These are phyloP conservation scores for Andrena camellia DNA, from an alignment of 2,888 invertebrate species.

Conservation along the genomic window DNA sequence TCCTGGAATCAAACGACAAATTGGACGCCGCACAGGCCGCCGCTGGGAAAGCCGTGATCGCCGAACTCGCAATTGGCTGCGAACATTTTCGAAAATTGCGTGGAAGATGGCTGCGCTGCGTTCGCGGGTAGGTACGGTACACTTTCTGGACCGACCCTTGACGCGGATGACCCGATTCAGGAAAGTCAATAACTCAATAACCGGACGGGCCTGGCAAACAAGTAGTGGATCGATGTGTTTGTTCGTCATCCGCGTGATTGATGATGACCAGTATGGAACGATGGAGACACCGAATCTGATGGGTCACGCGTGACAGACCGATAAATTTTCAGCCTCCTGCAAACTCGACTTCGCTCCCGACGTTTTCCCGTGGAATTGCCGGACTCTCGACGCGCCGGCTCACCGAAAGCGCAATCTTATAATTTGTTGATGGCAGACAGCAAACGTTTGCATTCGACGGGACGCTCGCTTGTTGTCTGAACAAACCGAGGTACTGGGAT, in stretches of 20 bases:
- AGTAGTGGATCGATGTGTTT: slow-evolving; percentile 60
- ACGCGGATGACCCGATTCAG: slow-evolving; percentile 53
- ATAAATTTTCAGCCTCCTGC: slow-evolving; percentile 48
- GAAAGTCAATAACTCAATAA: slow-evolving; percentile 65
- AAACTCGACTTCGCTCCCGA: slow-evolving; percentile 44
- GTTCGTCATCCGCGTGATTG: slow-evolving; percentile 66
- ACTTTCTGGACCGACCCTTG: slow-evolving; percentile 50
- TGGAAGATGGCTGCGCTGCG: neutral
- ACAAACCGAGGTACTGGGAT: no score
- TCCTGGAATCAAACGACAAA: slow-evolving; percentile 8
- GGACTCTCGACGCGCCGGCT: slow-evolving; percentile 23
- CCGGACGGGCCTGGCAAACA: slow-evolving; percentile 58
- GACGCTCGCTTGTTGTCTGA: no score
- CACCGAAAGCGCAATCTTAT: neutral
- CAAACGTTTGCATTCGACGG: neutral
- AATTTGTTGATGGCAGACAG: neutral
- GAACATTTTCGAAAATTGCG: neutral
- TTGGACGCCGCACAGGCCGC: neutral
- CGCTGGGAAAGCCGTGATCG: neutral
- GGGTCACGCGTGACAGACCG: slow-evolving; percentile 50
- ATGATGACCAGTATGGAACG: slow-evolving; percentile 55
- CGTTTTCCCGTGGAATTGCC: slow-evolving; percentile 25
- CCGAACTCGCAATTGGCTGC: no score
- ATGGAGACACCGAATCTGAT: slow-evolving; percentile 44
- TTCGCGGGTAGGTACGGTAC: slow-evolving; percentile 12